Percentiles rank a stretch among this genome's conserved stretches.
Evolutionary conservation across 2,888 invertebrate species (phyloP).

Genomic region (Plebejus argus): DNA sequence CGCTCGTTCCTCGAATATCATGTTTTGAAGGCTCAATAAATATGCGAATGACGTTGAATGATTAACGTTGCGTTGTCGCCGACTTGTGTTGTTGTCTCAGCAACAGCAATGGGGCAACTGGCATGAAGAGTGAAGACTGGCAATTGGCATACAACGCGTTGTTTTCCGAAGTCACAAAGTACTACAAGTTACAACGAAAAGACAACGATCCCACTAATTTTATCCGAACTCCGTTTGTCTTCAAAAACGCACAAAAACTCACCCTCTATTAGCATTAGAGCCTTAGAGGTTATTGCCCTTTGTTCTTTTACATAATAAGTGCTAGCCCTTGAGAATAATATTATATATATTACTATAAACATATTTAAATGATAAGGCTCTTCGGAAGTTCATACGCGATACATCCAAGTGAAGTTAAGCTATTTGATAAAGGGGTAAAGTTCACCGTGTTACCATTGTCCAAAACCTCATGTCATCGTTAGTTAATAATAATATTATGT

Average conservation of each 20-base stretch:
- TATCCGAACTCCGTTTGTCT: neutral
- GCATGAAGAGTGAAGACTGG: too few species aligned
- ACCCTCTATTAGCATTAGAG: neutral
- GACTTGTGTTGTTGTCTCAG: too few species aligned
- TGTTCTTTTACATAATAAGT: slow-evolving; percentile 3
- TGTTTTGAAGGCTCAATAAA: too few species aligned
- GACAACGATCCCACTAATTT: too few species aligned
- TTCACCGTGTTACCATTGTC: neutral
- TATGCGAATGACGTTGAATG: too few species aligned
- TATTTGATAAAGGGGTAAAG: neutral
- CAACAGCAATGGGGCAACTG: too few species aligned
- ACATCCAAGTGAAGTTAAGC: neutral
- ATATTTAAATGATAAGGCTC: slow-evolving; percentile 26
- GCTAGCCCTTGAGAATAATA: slow-evolving; percentile 5
- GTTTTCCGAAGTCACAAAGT: too few species aligned
- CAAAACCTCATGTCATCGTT: neutral
- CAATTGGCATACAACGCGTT: too few species aligned
- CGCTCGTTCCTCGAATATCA: too few species aligned
- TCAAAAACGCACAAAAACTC: neutral
- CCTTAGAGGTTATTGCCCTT: slow-evolving; percentile 14
- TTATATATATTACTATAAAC: slow-evolving; percentile 14
- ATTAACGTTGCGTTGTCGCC: too few species aligned
- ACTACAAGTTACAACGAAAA: too few species aligned
- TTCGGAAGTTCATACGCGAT: neutral
- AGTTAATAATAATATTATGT: neutral